A percentile compares a stretch with the other conserved stretches of the same genome.
Conservation (phyloP, 2,113 vertebrate genomes). For the Xiphias gladius region DNA sequence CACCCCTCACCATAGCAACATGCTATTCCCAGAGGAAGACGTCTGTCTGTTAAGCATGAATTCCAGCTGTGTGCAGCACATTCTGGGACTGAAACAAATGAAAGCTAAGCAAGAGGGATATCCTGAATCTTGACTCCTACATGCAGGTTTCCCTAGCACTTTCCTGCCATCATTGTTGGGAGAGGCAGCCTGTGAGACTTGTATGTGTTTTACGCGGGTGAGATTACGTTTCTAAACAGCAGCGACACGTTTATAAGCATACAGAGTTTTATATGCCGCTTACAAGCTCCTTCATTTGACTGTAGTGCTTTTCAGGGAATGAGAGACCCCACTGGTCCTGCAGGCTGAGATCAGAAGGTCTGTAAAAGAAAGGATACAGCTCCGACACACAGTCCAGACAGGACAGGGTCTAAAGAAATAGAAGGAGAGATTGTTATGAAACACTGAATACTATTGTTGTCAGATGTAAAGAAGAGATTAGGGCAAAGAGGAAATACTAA, state of each 20-base stretch:
- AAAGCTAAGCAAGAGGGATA: slow-evolving; percentile 66
- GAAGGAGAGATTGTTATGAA: neutral
- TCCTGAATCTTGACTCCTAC: slow-evolving; percentile 60
- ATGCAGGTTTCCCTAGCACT: slow-evolving; percentile 42
- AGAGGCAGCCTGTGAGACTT: slow-evolving; percentile 6
- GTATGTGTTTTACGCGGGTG: neutral
- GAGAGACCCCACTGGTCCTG: slow-evolving; percentile 83
- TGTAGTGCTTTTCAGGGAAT: slow-evolving; percentile 78
- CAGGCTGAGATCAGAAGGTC: slow-evolving; percentile 81
- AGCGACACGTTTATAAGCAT: neutral
- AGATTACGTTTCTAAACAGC: neutral
- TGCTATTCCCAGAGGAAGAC: slow-evolving; percentile 43
- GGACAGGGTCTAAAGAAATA: slow-evolving; percentile 85
- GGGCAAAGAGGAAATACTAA: neutral
- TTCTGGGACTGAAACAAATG: slow-evolving; percentile 56
- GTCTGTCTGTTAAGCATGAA: slow-evolving; percentile 11
- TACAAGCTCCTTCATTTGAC: slow-evolving; percentile 82
- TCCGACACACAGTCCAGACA: slow-evolving; percentile 86
- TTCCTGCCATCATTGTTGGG: slow-evolving; percentile 65
- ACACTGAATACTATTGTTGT: neutral
- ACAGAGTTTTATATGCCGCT: slow-evolving; percentile 48
- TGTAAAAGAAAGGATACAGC: slow-evolving; percentile 92
- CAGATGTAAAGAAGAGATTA: neutral
- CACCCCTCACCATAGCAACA: slow-evolving; percentile 42
- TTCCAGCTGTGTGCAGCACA: slow-evolving; percentile 47